phyloP scores from a whole-genome alignment of 2,113 vertebrate genomes.

The Buteo buteo region DNA sequence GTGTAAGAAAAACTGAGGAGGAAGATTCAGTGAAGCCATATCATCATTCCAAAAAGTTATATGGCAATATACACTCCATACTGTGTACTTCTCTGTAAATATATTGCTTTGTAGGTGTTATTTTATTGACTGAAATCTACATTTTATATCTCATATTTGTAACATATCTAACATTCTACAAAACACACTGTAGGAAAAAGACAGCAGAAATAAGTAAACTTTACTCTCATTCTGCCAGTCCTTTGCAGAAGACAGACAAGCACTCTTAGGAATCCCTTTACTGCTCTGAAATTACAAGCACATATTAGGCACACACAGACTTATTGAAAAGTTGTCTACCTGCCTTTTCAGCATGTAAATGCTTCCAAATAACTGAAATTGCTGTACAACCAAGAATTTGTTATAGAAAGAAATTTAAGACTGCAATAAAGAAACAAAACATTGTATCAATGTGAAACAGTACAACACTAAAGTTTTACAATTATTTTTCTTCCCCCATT shows the following conservation, averaged over 20 bases:
- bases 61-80: background rate
- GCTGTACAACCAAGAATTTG: background rate
- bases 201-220: background rate
- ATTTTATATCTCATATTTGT: background rate
- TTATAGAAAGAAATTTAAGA: background rate
- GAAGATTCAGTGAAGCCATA: background rate
- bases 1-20: background rate
- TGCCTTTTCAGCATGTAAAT: background rate
- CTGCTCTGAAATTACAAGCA: background rate
- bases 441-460: background rate
- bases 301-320: background rate
- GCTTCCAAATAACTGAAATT: background rate
- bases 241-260: background rate
- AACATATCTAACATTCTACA: background rate
- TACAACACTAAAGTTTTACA: background rate
- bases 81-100: background rate
- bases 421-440: background rate
- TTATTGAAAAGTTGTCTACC: background rate
- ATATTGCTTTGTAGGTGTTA: background rate
- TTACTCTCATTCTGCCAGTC: background rate
- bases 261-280: background rate
- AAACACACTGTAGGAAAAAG: background rate
- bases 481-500: background rate
- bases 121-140: background rate
- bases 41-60: background rate